Evolutionary conservation across 2,113 vertebrate genomes (phyloP), one percentile per base, ranked within the genome.

Genomic region (Hippopotamus amphibius): DNA sequence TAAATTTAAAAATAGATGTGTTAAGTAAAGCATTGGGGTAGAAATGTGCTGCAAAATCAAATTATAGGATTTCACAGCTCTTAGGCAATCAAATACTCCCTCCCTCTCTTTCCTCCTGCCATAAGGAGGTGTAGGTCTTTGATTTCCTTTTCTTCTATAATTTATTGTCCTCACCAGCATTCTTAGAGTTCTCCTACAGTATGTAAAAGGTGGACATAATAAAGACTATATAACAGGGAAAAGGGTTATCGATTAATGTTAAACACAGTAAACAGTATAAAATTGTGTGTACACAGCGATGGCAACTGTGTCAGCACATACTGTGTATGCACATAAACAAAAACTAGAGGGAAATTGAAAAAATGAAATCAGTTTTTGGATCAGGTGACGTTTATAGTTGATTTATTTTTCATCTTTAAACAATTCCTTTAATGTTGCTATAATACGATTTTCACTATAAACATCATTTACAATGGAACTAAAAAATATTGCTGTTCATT

Each of bases 1-100:
- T 82, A 81, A 85, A 92, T 65, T 94, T 91, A 96, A 95, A 96
- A 97, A 98, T 93, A 95, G 94, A 48, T 79, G 66, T 8, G 59
- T 87, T 96, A 92, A 97, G 86, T 87, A 97, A 94, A 95, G 90
- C 66, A 43, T 59, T 95, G 53, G 50, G 57, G n/a, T 69, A 81
- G 87, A 93, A 95, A 57, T 85, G 68, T 96, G 41, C 43, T 95
- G 63, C 50, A 71, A 95, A 97, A 93, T 96, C 82, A 96, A 90
- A 96, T 95, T 81, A 97, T 13, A 97, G 91, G 74, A 92, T 97
- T 93, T 97, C 72, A 79, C n/a, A 50, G 71, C 72, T 95, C 59
- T 81, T 55, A 66, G 65, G 48, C 95, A 66, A 89, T 66, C 71
- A 63, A 68, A 57, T 81, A 55, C 33, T 66, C 92, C 37, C 63